phyloP scores from a whole-genome alignment of 2,888 invertebrate species.

The Drosophila falleni region DNA sequence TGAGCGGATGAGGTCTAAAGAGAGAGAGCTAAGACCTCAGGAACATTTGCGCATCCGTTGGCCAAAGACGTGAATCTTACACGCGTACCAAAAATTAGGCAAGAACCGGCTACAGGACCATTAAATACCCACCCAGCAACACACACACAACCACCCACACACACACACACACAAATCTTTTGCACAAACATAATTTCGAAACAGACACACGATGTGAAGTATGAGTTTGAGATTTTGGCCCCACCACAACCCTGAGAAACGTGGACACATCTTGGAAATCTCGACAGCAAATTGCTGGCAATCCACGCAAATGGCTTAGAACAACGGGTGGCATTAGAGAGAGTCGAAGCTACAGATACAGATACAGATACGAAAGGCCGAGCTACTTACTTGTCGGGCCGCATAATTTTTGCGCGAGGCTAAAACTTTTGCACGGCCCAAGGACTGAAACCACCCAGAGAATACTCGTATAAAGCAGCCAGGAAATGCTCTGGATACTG shows the following conservation, averaged over 20 bases:
- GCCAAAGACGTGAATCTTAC: constrained; percentile 65
- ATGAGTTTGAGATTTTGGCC: constrained; percentile 3
- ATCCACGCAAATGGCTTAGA: constrained; percentile 83
- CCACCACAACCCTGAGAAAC: constrained; percentile 17
- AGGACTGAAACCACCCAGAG: constrained; percentile 37
- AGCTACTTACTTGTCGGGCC: constrained; percentile 59
- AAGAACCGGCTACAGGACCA: constrained; percentile 51
- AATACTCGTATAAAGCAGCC: constrained; percentile 2
- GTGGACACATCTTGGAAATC: constrained; percentile 71
- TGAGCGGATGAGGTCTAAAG: constrained; percentile 41
- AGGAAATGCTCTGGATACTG: constrained; percentile 26
- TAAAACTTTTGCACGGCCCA: constrained; percentile 66
- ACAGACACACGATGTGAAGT: constrained; percentile 65
- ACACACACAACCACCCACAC: constrained; percentile 19
- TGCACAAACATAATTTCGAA: constrained; percentile 80
- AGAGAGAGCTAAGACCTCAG: constrained; percentile 33
- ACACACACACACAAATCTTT: constrained; percentile 64
- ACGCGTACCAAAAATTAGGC: constrained; percentile 62
- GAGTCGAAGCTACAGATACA: constrained; percentile 1
- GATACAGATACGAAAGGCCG: constrained; percentile 31
- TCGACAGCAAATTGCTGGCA: constrained; percentile 83
- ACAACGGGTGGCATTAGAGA: constrained; percentile 82
- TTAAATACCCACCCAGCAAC: constrained; percentile 34
- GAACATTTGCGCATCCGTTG: constrained; percentile 64
- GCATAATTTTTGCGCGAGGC: constrained; percentile 67